phyloP scores from a whole-genome alignment of 2,113 vertebrate species.

The Triplophysa tibetana region DNA sequence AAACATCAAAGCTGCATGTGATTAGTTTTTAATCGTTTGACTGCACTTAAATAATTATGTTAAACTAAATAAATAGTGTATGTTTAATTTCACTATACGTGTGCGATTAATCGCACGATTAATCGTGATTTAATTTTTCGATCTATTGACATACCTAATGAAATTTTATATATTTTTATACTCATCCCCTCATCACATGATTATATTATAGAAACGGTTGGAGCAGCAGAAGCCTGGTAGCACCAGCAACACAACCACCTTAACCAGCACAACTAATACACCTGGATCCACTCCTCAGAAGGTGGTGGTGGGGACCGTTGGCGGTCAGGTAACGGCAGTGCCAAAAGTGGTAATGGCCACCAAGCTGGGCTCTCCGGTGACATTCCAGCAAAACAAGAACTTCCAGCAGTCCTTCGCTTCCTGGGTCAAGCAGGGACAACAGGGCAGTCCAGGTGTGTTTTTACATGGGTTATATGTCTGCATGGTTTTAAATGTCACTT shows the following conservation, averaged over 20 bases:
- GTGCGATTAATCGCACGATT: too few relatives aligned
- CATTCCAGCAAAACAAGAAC: conserved; percentile 97
- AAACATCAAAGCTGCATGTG: too few relatives aligned
- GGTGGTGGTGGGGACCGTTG: conserved; percentile 79
- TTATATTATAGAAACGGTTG: conserved; percentile 84
- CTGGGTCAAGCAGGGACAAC: conserved; percentile 95
- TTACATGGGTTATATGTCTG: not conserved
- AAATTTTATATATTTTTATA: too few relatives aligned
- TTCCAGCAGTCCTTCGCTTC: conserved; percentile 97
- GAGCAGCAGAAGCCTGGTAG: conserved; percentile 84
- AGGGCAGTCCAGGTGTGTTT: conserved; percentile 84
- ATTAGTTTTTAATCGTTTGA: too few relatives aligned
- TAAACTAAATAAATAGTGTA: too few relatives aligned
- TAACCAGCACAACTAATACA: conserved; percentile 75
- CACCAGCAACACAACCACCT: conserved; percentile 63
- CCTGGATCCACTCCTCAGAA: conserved; percentile 80
- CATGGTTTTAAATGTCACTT: not conserved
- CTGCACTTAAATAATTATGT: too few relatives aligned
- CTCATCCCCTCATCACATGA: not conserved
- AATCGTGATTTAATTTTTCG: too few relatives aligned
- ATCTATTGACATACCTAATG: too few relatives aligned
- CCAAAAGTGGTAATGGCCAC: conserved; percentile 92
- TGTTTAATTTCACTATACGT: too few relatives aligned
- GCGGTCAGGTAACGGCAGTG: conserved; percentile 80
- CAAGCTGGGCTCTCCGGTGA: conserved; percentile 90